Percentiles rank a stretch among this genome's conserved stretches.
These are phyloP conservation scores for Corythoichthys intestinalis DNA, from an alignment of 2,113 vertebrate species.

Conservation along the genomic window DNA sequence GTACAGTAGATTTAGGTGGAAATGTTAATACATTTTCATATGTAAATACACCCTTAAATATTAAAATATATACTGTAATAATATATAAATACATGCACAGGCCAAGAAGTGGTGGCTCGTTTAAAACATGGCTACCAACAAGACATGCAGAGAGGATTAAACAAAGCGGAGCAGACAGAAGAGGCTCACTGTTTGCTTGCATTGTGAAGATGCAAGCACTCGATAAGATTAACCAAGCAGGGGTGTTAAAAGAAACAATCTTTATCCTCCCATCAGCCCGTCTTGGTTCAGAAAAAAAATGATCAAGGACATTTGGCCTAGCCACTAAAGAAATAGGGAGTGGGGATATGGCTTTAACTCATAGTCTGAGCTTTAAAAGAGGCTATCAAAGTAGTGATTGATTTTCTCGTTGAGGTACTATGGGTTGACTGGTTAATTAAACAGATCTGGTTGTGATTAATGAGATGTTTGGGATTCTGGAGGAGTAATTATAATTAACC, in stretches of 20 bases:
- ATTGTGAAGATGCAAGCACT: constrained; percentile 7
- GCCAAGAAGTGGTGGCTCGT: constrained; percentile 25
- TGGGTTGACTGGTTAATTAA: constrained; percentile 39
- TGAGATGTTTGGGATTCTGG: constrained; percentile 15
- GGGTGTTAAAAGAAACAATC: constrained; percentile 1
- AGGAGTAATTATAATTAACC: background rate
- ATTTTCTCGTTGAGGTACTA: constrained; percentile 31
- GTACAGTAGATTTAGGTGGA: no score
- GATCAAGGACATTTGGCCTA: background rate
- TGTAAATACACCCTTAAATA: no score
- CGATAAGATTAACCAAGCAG: background rate
- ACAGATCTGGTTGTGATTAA: constrained; percentile 32
- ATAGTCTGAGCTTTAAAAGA: background rate
- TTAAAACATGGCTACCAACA: constrained; percentile 18
- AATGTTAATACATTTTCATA: background rate
- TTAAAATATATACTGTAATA: no score
- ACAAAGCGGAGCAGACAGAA: constrained; percentile 13
- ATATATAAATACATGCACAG: constrained; percentile 11
- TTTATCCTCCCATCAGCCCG: background rate
- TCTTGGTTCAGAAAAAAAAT: background rate
- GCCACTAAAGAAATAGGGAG: background rate
- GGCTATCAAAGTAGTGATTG: constrained; percentile 2
- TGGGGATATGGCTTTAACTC: background rate
- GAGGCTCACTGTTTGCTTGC: constrained; percentile 27
- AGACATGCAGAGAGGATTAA: constrained; percentile 34